phyloP scores from a whole-genome alignment of 1,140 invertebrate genomes.

The Drosophila simulans region DNA sequence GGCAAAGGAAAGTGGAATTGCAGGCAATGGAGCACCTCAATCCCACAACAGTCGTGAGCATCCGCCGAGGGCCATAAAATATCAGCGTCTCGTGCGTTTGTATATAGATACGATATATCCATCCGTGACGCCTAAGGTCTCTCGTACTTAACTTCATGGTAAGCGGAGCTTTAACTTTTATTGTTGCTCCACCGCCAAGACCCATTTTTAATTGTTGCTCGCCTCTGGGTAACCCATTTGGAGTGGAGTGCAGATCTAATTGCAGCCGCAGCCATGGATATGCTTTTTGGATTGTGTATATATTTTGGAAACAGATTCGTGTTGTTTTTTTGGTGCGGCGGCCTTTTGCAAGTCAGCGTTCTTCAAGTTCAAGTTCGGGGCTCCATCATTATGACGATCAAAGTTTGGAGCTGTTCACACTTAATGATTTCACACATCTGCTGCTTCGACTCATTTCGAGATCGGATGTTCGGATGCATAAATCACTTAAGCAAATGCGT shows the following conservation, averaged over 20 bases:
- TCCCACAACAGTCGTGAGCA: conserved; percentile 26
- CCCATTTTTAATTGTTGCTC: conserved; percentile 65
- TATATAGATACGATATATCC: not conserved
- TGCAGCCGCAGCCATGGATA: conserved; percentile 59
- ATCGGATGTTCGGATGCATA: conserved; percentile 48
- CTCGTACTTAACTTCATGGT: conserved; percentile 67
- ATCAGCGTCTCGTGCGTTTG: conserved; percentile 1
- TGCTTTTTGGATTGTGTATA: conserved; percentile 25
- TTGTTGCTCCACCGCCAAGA: conserved; percentile 43
- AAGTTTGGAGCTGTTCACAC: conserved; percentile 74
- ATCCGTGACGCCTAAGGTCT: conserved; percentile 61
- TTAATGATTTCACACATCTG: conserved; percentile 70
- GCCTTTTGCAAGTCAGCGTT: conserved; percentile 51
- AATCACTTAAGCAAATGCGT: conserved; percentile 68
- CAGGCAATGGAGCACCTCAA: conserved; percentile 49
- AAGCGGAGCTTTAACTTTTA: conserved; percentile 56
- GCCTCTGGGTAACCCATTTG: conserved; percentile 62
- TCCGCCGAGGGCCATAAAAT: conserved; percentile 17
- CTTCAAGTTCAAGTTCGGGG: conserved; percentile 75
- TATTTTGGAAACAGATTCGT: conserved; percentile 25
- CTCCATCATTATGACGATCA: conserved; percentile 59
- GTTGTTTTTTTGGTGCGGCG: conserved; percentile 13
- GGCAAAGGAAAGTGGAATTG: conserved; percentile 68
- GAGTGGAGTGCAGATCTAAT: conserved; percentile 68
- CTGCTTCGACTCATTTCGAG: conserved; percentile 28